Conservation (phyloP, 92 coral and sea anemone species). For the Diadumene lineata region DNA sequence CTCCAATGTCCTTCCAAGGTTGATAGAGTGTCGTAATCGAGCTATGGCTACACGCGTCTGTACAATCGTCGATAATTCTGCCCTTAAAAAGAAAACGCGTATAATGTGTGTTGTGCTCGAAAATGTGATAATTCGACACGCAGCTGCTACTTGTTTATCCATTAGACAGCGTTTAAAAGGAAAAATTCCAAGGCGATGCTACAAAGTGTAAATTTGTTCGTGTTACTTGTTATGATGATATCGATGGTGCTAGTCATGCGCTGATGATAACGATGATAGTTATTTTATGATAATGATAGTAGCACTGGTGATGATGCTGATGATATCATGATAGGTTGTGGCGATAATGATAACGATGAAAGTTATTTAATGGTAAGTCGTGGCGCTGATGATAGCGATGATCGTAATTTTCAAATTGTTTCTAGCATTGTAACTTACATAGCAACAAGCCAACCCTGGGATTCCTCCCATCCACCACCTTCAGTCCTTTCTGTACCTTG, state of each 20-base stretch:
- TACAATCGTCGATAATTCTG: constrained; percentile 63
- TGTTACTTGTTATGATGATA: too few species aligned
- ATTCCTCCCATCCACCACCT: constrained; percentile 79
- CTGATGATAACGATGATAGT: too few species aligned
- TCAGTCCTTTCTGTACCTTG: constrained; percentile 86
- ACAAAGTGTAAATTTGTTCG: too few species aligned
- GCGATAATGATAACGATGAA: not conserved
- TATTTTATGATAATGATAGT: too few species aligned
- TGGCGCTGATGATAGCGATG: constrained; percentile 30
- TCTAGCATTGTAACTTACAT: constrained; percentile 34
- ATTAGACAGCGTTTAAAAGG: too few species aligned
- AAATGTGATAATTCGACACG: too few species aligned
- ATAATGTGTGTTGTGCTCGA: too few species aligned
- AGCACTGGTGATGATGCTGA: too few species aligned
- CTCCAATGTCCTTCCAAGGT: constrained; percentile 71
- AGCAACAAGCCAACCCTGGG: constrained; percentile 81
- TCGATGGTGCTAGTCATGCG: too few species aligned
- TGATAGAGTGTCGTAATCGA: constrained; percentile 64
- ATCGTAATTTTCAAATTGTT: not conserved
- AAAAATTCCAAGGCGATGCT: too few species aligned
- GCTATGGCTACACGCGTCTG: constrained; percentile 76
- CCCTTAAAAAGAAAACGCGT: constrained; percentile 31
- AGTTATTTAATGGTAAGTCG: too few species aligned
- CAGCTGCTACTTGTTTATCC: too few species aligned
- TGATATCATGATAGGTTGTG: not conserved